A percentile compares a stretch with the other conserved stretches of the same genome.
These are phyloP conservation scores for Trichopria drosophilae DNA, from an alignment of 2,888 invertebrate genomes.

Conservation along the genomic window DNA sequence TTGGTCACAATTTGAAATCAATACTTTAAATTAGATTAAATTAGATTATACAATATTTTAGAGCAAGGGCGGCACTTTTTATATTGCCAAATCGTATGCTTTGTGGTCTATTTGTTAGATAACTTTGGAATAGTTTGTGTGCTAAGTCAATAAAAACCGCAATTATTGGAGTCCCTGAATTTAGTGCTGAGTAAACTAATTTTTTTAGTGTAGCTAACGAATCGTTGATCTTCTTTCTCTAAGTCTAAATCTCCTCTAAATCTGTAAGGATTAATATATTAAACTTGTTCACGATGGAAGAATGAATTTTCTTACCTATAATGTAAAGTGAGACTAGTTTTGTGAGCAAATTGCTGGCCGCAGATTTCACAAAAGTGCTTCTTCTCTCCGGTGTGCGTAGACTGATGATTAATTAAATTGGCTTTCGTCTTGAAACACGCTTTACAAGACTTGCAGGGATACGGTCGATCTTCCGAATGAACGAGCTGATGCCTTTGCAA, in stretches of 20 bases:
- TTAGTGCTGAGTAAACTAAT: no score
- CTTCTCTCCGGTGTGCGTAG: constrained; percentile 73
- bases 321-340: constrained; percentile 76
- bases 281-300: constrained; percentile 1
- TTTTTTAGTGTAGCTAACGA: no score
- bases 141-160: no score
- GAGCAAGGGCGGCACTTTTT: no score
- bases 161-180: no score
- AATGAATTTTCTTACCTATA: constrained; percentile 55
- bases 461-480: constrained; percentile 72
- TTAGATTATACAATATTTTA: no score
- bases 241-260: not conserved
- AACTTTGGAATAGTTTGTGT: no score
- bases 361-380: constrained; percentile 73
- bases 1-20: constrained; percentile 4
- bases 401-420: constrained; percentile 72
- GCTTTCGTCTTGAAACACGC: constrained; percentile 73
- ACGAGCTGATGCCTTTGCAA: constrained; percentile 78
- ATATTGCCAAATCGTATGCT: no score
- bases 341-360: constrained; percentile 74
- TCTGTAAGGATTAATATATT: constrained; percentile 5
- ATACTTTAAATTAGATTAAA: not conserved
- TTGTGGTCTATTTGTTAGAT: no score
- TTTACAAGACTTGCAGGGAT: constrained; percentile 64
- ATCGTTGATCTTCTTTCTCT: no score